phyloP scores from a whole-genome alignment of 2,113 vertebrate species.

The Boleophthalmus pectinirostris region DNA sequence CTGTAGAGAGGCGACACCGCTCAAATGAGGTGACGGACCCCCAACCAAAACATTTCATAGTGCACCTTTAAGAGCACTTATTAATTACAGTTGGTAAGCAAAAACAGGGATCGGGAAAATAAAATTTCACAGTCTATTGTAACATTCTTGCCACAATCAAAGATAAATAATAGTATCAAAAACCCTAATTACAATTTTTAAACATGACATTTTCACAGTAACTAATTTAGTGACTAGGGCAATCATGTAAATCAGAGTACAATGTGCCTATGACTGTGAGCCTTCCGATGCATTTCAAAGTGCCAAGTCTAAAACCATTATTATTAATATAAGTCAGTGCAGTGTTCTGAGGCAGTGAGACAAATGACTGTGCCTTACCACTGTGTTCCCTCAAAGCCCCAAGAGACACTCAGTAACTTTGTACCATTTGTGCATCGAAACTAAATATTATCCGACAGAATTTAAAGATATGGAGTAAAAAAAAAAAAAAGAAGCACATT shows the following conservation, averaged over 20 bases:
- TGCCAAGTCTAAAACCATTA: slow-evolving; percentile 22
- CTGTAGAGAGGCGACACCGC: no score
- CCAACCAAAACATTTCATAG: no score
- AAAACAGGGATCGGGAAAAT: neutral
- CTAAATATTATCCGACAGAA: slow-evolving; percentile 27
- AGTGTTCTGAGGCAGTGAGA: slow-evolving; percentile 33
- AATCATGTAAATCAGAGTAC: neutral
- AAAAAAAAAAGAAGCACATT: slow-evolving; percentile 16
- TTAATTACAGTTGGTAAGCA: no score
- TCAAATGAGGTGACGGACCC: no score
- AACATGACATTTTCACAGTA: neutral
- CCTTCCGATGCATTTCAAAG: neutral
- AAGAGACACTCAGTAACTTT: slow-evolving; percentile 31
- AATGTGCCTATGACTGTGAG: neutral
- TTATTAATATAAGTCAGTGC: slow-evolving; percentile 34
- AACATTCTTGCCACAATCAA: neutral
- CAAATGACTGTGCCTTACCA: slow-evolving; percentile 30
- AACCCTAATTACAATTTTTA: neutral
- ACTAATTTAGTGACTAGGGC: neutral
- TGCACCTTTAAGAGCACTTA: no score
- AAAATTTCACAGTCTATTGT: neutral
- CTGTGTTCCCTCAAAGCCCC: slow-evolving; percentile 39
- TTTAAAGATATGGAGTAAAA: slow-evolving; percentile 4
- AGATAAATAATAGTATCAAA: neutral
- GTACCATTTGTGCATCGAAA: slow-evolving; percentile 28